phyloP scores from a whole-genome alignment of 2,113 vertebrate genomes.

The Argyrosomus japonicus region DNA sequence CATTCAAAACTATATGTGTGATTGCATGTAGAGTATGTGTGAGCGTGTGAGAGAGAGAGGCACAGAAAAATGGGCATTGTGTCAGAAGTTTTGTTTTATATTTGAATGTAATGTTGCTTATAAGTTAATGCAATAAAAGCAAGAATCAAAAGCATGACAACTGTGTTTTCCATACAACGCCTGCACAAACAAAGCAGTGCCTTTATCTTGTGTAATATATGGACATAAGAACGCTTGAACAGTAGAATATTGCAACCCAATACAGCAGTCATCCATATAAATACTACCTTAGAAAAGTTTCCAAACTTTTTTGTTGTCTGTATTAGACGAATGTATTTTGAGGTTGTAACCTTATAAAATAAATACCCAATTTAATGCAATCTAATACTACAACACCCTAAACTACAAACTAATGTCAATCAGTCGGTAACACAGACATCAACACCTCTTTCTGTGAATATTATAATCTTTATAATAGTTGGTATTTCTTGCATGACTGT shows the following conservation, averaged over 20 bases:
- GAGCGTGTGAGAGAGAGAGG: not conserved
- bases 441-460: not conserved
- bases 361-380: not conserved
- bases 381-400: not conserved
- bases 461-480: not conserved
- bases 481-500: not conserved
- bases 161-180: not conserved
- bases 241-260: not conserved
- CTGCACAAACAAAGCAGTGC: not conserved
- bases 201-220: not conserved
- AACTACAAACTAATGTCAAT: not conserved
- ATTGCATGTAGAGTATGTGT: conserved; percentile 30
- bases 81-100: conserved; percentile 1
- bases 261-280: not conserved
- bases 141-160: conserved; percentile 17
- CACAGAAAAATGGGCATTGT: conserved; percentile 10
- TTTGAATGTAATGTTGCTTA: conserved; percentile 39
- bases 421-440: not conserved
- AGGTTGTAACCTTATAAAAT: not conserved
- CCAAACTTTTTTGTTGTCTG: not conserved
- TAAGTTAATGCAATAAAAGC: conserved; percentile 72
- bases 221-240: not conserved
- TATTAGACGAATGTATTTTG: not conserved
- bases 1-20: conserved; percentile 28
- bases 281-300: not conserved